Evolutionary conservation across 2,888 invertebrate species (phyloP).

Genomic region (Rhopalosiphum nymphaeae): DNA sequence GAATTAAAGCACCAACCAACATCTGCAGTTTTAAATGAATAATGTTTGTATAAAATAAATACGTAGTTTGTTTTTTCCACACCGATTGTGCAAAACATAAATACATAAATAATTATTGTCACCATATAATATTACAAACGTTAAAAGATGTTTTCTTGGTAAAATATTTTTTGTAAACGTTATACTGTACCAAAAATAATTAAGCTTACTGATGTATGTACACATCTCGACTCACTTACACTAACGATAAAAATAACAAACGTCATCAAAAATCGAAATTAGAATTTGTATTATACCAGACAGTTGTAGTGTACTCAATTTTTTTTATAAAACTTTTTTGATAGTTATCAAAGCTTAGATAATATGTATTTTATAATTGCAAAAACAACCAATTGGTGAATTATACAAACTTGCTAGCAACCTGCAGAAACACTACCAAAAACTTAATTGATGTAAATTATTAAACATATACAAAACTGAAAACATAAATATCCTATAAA

Average conservation of each 20-base stretch:
- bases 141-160: not conserved
- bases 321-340: too few relatives aligned
- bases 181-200: not conserved
- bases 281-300: too few relatives aligned
- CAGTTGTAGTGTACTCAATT: too few relatives aligned
- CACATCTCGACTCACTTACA: not conserved
- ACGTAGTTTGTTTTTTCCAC: not conserved
- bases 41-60: not conserved
- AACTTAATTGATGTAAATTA: too few relatives aligned
- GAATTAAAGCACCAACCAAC: not conserved
- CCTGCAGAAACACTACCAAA: too few relatives aligned
- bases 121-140: not conserved
- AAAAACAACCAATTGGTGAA: too few relatives aligned
- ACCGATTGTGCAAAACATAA: not conserved
- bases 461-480: too few relatives aligned
- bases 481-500: too few relatives aligned
- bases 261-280: not conserved
- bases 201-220: not conserved
- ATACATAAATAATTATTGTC: not conserved
- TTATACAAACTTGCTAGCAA: too few relatives aligned
- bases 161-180: not conserved
- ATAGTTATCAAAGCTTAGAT: too few relatives aligned
- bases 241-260: not conserved
- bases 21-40: not conserved
- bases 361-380: too few relatives aligned